phyloP scores from a whole-genome alignment of 2,113 vertebrate species.

The Platichthys stellatus region DNA sequence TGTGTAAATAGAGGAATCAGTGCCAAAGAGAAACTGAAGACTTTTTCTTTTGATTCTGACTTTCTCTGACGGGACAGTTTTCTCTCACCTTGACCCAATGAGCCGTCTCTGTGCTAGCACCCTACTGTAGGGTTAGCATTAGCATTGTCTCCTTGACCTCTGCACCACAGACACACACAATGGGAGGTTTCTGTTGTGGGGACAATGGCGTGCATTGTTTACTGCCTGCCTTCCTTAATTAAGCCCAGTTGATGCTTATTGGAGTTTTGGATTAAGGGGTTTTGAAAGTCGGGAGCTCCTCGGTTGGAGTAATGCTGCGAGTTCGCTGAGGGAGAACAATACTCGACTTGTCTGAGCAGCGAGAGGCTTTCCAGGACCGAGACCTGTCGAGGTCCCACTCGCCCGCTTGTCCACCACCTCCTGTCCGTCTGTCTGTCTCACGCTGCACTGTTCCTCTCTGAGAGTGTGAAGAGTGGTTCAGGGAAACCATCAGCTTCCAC shows the following conservation, averaged over 20 bases:
- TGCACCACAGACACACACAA: constrained; percentile 64
- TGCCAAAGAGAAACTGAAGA: not conserved
- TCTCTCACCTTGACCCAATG: constrained; percentile 12
- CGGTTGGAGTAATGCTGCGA: constrained; percentile 68
- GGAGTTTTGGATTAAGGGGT: constrained; percentile 88
- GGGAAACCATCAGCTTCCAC: constrained; percentile 4
- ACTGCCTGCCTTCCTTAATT: constrained; percentile 73
- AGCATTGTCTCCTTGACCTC: constrained; percentile 63
- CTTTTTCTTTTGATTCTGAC: too few species aligned
- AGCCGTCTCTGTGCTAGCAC: constrained; percentile 6
- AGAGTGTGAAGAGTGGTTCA: not conserved
- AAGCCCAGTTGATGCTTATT: constrained; percentile 80
- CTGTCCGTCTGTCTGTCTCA: not conserved
- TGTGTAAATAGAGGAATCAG: not conserved
- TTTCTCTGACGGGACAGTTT: not conserved
- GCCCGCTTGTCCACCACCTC: constrained; percentile 19
- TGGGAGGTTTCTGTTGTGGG: constrained; percentile 51
- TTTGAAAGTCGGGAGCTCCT: constrained; percentile 85
- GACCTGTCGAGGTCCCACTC: constrained; percentile 20
- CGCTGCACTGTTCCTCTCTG: not conserved
- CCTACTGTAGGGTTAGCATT: constrained; percentile 46
- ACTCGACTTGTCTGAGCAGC: constrained; percentile 69
- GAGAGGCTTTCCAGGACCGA: constrained; percentile 3
- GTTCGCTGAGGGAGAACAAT: constrained; percentile 75
- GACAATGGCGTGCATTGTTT: constrained; percentile 81